Conservation (phyloP, 2,888 invertebrate genomes). For the Lithophane ornitopus region DNA sequence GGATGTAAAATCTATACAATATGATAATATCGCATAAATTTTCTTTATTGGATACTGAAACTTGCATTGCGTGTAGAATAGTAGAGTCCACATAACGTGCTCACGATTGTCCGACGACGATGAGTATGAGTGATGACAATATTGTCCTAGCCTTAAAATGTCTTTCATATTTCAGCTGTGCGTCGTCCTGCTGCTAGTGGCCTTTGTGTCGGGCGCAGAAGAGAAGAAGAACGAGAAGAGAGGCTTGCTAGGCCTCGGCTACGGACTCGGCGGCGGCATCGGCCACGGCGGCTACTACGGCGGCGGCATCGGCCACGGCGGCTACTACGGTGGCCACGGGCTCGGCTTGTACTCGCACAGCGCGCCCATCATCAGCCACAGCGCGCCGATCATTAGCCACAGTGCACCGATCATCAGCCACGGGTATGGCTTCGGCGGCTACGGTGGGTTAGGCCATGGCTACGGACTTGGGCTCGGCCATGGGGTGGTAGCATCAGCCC, state of each 20-base stretch:
- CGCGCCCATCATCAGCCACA: constrained; percentile 65
- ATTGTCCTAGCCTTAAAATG: no score
- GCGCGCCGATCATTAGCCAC: constrained; percentile 66
- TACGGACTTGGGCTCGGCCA: constrained; percentile 66
- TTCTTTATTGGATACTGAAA: background rate
- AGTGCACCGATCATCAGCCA: constrained; percentile 65
- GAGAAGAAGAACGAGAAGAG: constrained; percentile 68
- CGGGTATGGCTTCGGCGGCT: constrained; percentile 53
- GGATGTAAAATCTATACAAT: background rate
- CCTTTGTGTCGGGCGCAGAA: constrained; percentile 80
- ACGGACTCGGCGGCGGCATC: constrained; percentile 65
- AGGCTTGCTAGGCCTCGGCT: constrained; percentile 76
- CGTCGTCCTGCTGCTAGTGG: constrained; percentile 79
- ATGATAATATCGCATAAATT: background rate
- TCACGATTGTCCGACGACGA: background rate
- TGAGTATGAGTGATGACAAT: background rate
- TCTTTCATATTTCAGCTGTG: constrained; percentile 74
- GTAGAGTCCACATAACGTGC: background rate
- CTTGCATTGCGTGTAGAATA: background rate
- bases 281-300: constrained; percentile 71
- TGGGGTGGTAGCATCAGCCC: constrained; percentile 65
- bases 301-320: constrained; percentile 68
- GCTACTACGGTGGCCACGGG: constrained; percentile 76
- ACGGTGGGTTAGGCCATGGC: constrained; percentile 54
- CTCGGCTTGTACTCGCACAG: constrained; percentile 75